Evolutionary conservation across 2,888 invertebrate genomes (phyloP).

Genomic region (Abscondita cerata): DNA sequence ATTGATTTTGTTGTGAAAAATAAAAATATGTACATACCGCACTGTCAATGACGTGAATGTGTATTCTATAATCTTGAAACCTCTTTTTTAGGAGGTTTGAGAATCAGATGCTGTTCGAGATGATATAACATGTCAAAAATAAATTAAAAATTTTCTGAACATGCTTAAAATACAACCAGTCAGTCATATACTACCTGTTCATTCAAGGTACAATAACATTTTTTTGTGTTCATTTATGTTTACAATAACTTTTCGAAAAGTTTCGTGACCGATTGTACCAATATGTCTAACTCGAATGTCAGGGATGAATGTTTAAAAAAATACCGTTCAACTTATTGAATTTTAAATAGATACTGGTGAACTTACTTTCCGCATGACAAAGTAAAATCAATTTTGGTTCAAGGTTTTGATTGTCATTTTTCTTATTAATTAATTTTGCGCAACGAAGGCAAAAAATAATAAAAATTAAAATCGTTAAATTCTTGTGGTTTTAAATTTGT

Average conservation of each 20-base stretch:
- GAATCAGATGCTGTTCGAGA: constrained; percentile 16
- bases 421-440: neutral
- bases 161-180: constrained; percentile 21
- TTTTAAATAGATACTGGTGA: constrained; percentile 32
- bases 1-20: neutral
- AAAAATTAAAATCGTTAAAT: too few species aligned
- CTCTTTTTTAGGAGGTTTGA: constrained; percentile 5
- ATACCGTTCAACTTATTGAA: constrained; percentile 37
- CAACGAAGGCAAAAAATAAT: too few species aligned
- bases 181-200: constrained; percentile 17
- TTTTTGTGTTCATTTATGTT: neutral
- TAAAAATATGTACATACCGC: neutral
- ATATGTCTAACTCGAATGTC: constrained; percentile 38
- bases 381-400: constrained; percentile 19
- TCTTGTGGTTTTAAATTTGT: too few species aligned
- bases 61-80: neutral
- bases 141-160: constrained; percentile 21
- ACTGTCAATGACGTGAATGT: neutral
- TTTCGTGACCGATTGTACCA: constrained; percentile 24
- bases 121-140: constrained; percentile 19
- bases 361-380: constrained; percentile 36
- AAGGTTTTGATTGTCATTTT: constrained; percentile 7
- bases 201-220: neutral
- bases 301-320: constrained; percentile 33
- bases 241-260: neutral